Base-by-base conservation (phyloP, 2,113 vertebrate genomes). In the Thunnus thynnus region DNA sequence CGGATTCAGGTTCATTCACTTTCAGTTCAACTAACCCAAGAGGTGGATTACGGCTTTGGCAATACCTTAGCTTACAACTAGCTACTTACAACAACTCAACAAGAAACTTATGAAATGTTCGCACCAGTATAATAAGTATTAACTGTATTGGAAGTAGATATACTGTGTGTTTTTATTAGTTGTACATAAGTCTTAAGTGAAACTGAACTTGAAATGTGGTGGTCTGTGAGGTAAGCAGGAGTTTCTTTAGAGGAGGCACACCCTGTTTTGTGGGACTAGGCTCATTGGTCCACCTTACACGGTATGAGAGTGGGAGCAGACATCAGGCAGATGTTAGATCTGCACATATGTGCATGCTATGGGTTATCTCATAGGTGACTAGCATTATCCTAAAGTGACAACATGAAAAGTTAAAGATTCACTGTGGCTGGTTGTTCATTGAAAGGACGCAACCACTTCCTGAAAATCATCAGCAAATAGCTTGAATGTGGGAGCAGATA, bases 1-100 rank as follows among this genome's bases (percentile, higher is more conserved):
- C 74, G 52, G 72, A 52, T 60, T 62, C 78, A 48, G 68, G 55
- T 79, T 86, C 69, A 41, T 50, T 79, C 80, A 78, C 82, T 20
- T 73, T 86, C 86, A 86, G 72, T 72, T 83, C 78, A 76, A 50
- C 63, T 52, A 22, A 52, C 6, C 1, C 6, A 9, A 9, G 6
- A 41, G n/a, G 32, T 46, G 17, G n/a, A 60, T 3, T 17, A 52
- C 44, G 18, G 36, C 79, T 52, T 77, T 51, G 20, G 48, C 32
- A 22, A 54, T 44, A 48, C 3, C 44, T 18, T 50, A 1, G 12
- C 20, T 60, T 70, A 47, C 11, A 55, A 56, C 36, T 41, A 41
- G 6, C 36, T 41, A 41, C 36, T 41, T 41, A 9, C 36, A 41
- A 8, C 36, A 41, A 9, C 36, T 41, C 2, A 30, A 30, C 27